phyloP scores from a whole-genome alignment of 2,797 vertebrate species.

The Sciaenops ocellatus region DNA sequence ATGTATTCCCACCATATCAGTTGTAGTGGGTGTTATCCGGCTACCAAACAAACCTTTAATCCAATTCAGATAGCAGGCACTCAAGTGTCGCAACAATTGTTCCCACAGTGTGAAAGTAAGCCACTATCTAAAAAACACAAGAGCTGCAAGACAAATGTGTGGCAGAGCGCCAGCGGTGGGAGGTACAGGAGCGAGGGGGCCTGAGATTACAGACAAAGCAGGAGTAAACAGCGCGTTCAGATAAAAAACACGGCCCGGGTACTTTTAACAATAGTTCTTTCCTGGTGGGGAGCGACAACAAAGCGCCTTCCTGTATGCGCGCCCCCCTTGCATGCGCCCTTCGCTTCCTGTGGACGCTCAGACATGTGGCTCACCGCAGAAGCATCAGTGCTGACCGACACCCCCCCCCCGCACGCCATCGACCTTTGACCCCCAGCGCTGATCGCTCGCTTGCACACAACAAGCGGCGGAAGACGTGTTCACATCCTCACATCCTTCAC shows the following conservation, averaged over 20 bases:
- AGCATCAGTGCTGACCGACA: conserved; percentile 35
- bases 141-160: conserved; percentile 81
- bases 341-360: conserved; percentile 81
- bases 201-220: conserved; percentile 80
- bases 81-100: conserved; percentile 81
- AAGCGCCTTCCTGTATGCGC: conserved; percentile 83
- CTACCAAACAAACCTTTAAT: conserved; percentile 79
- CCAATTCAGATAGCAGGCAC: conserved; percentile 77
- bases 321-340: conserved; percentile 82
- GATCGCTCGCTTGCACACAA: conserved; percentile 43
- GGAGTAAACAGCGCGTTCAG: conserved; percentile 79
- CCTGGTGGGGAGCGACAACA: conserved; percentile 83
- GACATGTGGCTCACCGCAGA: conserved; percentile 79
- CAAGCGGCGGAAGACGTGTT: background rate
- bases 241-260: conserved; percentile 74
- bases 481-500: conserved; percentile 7
- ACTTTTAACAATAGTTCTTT: conserved; percentile 85
- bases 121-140: conserved; percentile 76
- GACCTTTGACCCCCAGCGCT: conserved; percentile 58
- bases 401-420: conserved; percentile 21
- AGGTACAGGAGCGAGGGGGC: conserved; percentile 64
- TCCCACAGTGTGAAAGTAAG: conserved; percentile 81
- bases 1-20: conserved; percentile 73
- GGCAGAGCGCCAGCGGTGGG: conserved; percentile 74
- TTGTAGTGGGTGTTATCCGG: conserved; percentile 66